Evolutionary conservation across 2,888 invertebrate genomes (phyloP).

Genomic region (Pemphredon lugubris): DNA sequence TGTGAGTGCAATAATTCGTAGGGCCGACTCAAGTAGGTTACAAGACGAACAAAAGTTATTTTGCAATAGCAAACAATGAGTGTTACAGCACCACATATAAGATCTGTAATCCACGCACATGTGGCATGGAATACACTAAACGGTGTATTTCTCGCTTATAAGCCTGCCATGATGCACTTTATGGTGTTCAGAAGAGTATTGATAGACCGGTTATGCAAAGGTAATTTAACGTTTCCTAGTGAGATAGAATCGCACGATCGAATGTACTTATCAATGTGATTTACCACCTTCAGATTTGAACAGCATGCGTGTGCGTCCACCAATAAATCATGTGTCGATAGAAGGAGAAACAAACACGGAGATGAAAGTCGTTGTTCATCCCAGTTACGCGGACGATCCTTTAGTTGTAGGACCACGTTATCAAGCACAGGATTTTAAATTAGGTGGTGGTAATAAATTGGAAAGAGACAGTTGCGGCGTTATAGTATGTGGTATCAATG

Average conservation of each 20-base stretch:
- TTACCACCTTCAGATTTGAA: constrained; percentile 86
- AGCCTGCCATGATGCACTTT: constrained; percentile 86
- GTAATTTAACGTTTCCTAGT: constrained; percentile 80
- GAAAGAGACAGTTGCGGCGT: constrained; percentile 88
- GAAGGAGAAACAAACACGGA: constrained; percentile 85
- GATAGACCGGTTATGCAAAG: constrained; percentile 85
- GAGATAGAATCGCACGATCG: not conserved
- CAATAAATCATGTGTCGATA: constrained; percentile 84
- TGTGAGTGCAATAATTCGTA: too few species aligned
- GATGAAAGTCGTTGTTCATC: constrained; percentile 83
- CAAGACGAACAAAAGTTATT: too few species aligned
- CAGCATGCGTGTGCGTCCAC: constrained; percentile 85
- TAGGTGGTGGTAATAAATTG: constrained; percentile 84
- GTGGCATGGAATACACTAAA: constrained; percentile 87
- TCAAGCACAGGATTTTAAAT: constrained; percentile 85
- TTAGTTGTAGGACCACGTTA: constrained; percentile 90
- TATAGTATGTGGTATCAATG: constrained; percentile 88
- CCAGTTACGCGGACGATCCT: constrained; percentile 89
- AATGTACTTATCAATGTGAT: not conserved
- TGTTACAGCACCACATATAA: too few species aligned
- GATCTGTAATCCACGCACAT: too few species aligned
- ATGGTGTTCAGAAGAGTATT: constrained; percentile 83
- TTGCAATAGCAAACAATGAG: too few species aligned
- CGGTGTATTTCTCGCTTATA: constrained; percentile 90
- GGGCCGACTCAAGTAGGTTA: too few species aligned